These are phyloP conservation scores for Muscina levida DNA, from an alignment of 2,888 invertebrate genomes.

Conservation along the genomic window DNA sequence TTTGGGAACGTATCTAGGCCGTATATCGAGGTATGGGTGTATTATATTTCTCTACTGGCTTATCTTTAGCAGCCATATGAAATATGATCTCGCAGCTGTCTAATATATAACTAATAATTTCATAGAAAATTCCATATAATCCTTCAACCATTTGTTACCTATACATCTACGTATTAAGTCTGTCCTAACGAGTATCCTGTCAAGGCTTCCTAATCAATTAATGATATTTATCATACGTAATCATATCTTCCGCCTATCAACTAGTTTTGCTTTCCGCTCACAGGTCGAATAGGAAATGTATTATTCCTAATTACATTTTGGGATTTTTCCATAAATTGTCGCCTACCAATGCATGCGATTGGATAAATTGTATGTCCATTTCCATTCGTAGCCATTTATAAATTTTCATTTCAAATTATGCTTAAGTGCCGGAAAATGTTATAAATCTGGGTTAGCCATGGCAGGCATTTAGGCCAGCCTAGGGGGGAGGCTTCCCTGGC, in stretches of 20 bases:
- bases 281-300: not conserved
- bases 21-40: no score
- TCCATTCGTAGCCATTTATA: constrained; percentile 12
- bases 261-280: not conserved
- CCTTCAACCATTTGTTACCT: no score
- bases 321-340: constrained; percentile 27
- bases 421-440: constrained; percentile 65
- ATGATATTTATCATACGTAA: not conserved
- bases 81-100: no score
- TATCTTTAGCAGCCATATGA: no score
- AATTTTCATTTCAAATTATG: constrained; percentile 61
- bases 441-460: constrained; percentile 66
- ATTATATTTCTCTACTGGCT: no score
- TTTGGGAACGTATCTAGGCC: no score
- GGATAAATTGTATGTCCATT: not conserved
- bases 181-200: no score
- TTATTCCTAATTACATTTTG: constrained; percentile 31
- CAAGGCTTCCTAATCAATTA: not conserved
- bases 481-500: not conserved
- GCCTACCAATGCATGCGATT: constrained; percentile 6
- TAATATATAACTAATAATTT: no score
- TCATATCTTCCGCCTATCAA: constrained; percentile 21
- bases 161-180: no score
- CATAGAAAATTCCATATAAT: no score
- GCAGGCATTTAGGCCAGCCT: constrained; percentile 10